These are phyloP conservation scores for Drosophila lacicola DNA, from an alignment of 2,888 invertebrate genomes.

Conservation along the genomic window DNA sequence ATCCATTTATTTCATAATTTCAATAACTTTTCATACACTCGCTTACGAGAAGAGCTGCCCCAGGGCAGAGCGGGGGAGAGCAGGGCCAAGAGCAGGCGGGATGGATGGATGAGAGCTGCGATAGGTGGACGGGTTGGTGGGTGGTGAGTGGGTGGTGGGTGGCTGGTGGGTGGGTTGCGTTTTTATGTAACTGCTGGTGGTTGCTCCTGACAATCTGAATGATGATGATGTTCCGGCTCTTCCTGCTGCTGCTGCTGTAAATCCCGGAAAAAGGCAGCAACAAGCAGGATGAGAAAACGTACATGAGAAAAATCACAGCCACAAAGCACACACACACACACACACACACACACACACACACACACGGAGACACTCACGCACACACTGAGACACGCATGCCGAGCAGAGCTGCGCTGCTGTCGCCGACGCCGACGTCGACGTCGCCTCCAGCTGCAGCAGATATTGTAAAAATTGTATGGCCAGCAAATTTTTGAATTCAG, in stretches of 20 bases:
- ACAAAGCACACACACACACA: slow-evolving; percentile 28
- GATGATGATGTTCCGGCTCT: slow-evolving; percentile 64
- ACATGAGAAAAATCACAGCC: slow-evolving; percentile 74
- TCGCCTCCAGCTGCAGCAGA: slow-evolving; percentile 50
- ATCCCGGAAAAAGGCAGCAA: slow-evolving; percentile 50
- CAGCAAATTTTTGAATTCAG: slow-evolving; percentile 70
- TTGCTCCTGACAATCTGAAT: slow-evolving; percentile 69
- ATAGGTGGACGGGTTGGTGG: slow-evolving; percentile 50
- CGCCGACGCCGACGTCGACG: slow-evolving; percentile 37
- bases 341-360: slow-evolving; percentile 24
- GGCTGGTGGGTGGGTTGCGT: slow-evolving; percentile 32
- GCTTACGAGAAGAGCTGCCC: slow-evolving; percentile 9
- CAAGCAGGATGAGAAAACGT: slow-evolving; percentile 44
- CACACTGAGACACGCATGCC: neutral
- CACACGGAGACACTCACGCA: neutral
- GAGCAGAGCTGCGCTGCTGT: slow-evolving; percentile 52
- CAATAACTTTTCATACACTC: slow-evolving; percentile 79
- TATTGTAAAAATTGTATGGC: slow-evolving; percentile 77
- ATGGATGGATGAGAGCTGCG: slow-evolving; percentile 31
- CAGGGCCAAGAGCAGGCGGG: neutral
- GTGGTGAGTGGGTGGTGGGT: slow-evolving; percentile 41
- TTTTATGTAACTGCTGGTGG: slow-evolving; percentile 79
- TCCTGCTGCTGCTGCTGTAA: slow-evolving; percentile 35
- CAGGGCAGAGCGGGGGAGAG: slow-evolving; percentile 8
- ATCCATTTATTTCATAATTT: slow-evolving; percentile 77